Percentiles rank a stretch among this genome's conserved stretches.
Conservation (phyloP, 92 coral and sea anemone genomes). For the Porites divaricata region DNA sequence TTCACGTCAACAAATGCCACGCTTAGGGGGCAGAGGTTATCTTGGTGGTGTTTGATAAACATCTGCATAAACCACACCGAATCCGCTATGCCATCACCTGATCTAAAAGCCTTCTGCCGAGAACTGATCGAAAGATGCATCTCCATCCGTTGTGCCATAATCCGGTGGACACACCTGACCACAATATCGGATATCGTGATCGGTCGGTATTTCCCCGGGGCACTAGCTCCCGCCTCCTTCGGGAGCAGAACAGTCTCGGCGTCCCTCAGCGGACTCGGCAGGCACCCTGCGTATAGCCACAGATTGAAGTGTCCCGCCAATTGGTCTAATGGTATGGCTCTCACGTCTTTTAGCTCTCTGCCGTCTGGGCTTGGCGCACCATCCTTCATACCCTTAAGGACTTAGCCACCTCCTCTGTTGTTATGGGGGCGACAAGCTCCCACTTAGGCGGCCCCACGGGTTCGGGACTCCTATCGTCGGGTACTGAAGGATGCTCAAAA, state of each 20-base stretch:
- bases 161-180: slow-evolving; percentile 23
- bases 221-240: not conserved
- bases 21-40: not conserved
- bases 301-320: not conserved
- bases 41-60: slow-evolving; percentile 34
- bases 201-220: no score
- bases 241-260: slow-evolving; percentile 31
- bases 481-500: not conserved
- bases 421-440: not conserved
- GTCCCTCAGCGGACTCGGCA: not conserved
- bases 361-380: not conserved
- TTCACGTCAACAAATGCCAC: slow-evolving; percentile 8
- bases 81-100: slow-evolving; percentile 40
- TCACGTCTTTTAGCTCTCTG: not conserved
- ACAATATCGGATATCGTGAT: no score
- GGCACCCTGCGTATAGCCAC: slow-evolving; percentile 19
- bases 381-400: not conserved
- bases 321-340: not conserved
- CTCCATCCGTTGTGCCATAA: slow-evolving; percentile 33
- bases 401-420: not conserved
- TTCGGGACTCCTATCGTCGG: no score
- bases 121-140: not conserved
- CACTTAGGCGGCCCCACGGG: not conserved
- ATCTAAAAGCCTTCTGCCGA: slow-evolving; percentile 36
- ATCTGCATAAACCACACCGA: slow-evolving; percentile 14